Evolutionary conservation across 2,797 vertebrate species (phyloP).

Genomic region (Siniperca undulata): DNA sequence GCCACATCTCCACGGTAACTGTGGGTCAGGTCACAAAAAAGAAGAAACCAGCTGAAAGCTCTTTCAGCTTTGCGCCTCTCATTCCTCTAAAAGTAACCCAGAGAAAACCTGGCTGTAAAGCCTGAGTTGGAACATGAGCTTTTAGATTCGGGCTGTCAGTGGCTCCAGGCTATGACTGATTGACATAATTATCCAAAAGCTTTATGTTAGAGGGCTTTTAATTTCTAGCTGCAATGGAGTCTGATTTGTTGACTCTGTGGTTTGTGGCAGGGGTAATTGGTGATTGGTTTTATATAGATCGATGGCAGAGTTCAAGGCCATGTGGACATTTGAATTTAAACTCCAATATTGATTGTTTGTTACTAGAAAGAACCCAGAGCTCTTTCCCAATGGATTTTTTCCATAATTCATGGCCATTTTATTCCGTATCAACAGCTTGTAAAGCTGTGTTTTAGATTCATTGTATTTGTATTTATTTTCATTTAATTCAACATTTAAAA

Average conservation of each 20-base stretch:
- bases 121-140: conserved; percentile 14
- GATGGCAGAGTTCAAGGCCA: conserved; percentile 32
- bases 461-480: not conserved
- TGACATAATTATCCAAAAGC: conserved; percentile 42
- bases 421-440: not conserved
- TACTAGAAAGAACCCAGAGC: conserved; percentile 12
- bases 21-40: conserved; percentile 65
- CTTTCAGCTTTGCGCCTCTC: conserved; percentile 45
- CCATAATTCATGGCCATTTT: not conserved
- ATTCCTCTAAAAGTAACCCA: conserved; percentile 33
- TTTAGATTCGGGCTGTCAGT: conserved; percentile 15
- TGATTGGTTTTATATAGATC: conserved; percentile 50
- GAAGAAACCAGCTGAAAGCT: conserved; percentile 45
- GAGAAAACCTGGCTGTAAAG: conserved; percentile 21
- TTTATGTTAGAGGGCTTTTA: conserved; percentile 58
- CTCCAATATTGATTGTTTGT: conserved; percentile 39
- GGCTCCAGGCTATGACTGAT: conserved; percentile 40
- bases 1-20: conserved; percentile 73
- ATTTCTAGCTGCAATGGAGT: conserved; percentile 49
- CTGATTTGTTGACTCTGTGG: conserved; percentile 53
- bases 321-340: conserved; percentile 40
- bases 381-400: not conserved
- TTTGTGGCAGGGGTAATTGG: conserved; percentile 30
- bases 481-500: not conserved
- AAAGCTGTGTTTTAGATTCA: not conserved